Base-by-base conservation (phyloP, 1,140 invertebrate species). In the Propsilocerus akamusi region DNA sequence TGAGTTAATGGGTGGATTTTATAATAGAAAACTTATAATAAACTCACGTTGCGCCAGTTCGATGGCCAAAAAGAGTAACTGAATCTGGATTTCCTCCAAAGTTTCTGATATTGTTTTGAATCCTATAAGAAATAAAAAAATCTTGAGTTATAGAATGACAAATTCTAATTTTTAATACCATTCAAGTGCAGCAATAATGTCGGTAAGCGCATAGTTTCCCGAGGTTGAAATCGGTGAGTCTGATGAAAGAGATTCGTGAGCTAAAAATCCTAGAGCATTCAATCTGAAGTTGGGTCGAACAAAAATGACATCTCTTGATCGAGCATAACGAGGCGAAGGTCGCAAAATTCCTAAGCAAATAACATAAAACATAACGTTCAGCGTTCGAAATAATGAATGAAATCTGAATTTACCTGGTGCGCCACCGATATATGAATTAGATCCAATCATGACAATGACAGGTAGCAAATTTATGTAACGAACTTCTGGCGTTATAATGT, bases 171-270 rank as follows among this genome's bases (percentile, higher is more conserved):
- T 4, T 20, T 20, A 14, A 17, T 3, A 41, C 87, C 87, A 93
- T 47, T 78, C 71, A 1, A 93, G 67, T 1, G 77, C 85, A 2
- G 74, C 72, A 5, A 88, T 60, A 14, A 91, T 76, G 57, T 93
- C 88, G 4, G 81, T 81, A 0, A 90, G 68, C 0, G 80, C 88
- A 58, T 91, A 90, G 58, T 92, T 91, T n/a, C 87, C 87, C 0
- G 86, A 86, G 1, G 78, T 81, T 5, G 67, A 72, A 0, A 81
- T 81, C 61, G 85, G 78, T 17, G 75, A 72, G 1, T 77, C 66
- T 53, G 79, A 72, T 0, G 82, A 78, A 0, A 91, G 59, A 1
- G 75, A 68, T 28, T 83, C 77, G 0, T 79, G 63, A 0, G 85
- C 75, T 3, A 90, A 65, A 59, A 91, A 91, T 7, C 87, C 87